Conservation (phyloP, 2,113 vertebrate species). For the Deroptyus accipitrinus region DNA sequence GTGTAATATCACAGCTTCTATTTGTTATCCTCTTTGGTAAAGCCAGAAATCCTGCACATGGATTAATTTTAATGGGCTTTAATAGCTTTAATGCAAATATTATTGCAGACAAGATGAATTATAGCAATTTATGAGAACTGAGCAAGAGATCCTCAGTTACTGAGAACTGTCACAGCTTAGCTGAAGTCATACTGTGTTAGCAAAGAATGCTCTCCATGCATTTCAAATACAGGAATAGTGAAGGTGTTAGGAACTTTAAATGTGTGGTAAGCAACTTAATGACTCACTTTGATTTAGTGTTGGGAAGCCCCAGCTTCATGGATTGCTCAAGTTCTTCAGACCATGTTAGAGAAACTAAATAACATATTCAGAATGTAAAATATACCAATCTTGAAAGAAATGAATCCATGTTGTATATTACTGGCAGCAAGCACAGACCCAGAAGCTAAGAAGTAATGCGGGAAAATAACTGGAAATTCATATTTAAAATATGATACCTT, state of each 20-base stretch:
- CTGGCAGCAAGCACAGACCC: slow-evolving; percentile 4
- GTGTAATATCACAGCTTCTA: neutral
- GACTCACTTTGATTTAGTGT: neutral
- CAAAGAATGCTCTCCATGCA: neutral
- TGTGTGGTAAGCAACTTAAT: neutral
- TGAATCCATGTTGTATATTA: slow-evolving; percentile 14
- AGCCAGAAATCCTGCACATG: neutral
- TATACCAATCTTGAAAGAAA: slow-evolving; percentile 8
- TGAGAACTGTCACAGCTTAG: neutral
- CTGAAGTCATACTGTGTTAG: neutral
- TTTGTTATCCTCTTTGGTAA: slow-evolving; percentile 4
- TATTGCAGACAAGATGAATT: neutral
- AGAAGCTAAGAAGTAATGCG: slow-evolving; percentile 46
- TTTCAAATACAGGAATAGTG: slow-evolving; percentile 20
- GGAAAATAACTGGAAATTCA: slow-evolving; percentile 65
- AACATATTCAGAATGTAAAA: slow-evolving; percentile 17
- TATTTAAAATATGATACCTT: slow-evolving; percentile 68
- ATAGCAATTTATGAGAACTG: neutral
- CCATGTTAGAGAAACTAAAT: neutral
- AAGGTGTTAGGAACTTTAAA: slow-evolving; percentile 51
- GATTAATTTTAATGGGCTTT: slow-evolving; percentile 24
- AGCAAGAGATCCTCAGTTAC: neutral
- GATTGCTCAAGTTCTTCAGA: slow-evolving; percentile 8
- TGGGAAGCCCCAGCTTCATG: neutral
- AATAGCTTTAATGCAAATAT: slow-evolving; percentile 14